Base-by-base conservation (phyloP, 2,888 invertebrate genomes). In the Muscina levida region DNA sequence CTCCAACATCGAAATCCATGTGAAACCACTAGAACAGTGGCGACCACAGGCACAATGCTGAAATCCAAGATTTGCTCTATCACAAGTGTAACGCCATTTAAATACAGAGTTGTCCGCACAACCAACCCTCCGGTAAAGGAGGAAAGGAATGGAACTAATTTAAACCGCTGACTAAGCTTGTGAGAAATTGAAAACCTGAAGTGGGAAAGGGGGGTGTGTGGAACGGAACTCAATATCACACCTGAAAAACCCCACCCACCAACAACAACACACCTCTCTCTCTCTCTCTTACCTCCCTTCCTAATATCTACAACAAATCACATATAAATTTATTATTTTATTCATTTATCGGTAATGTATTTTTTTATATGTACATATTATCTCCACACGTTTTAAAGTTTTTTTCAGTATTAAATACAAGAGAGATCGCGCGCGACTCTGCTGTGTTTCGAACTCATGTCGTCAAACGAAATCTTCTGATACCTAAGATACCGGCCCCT, bases 11-110 rank as follows among this genome's bases (percentile, higher is more conserved):
- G 79, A 79, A 82, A 79, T 82, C 78, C 85, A 83, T 82, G 85
- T 83, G 83, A 85, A 79, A 70, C 51, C 86, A 85, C 88, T 88
- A 88, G 88, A 88, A 88, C 88, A 88, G 88, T 86, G 83, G 46
- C 68, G 62, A 79, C 79, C 85, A 77, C 42, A 59, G 70, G 48
- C 66, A 24, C 53, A 48, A 53, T 56, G 44, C 56, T 22, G 46
- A 31, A 39, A 53, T 65, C 73, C 46, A 39, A 70, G 39, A 78
- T 83, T 87, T 88, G 26, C 75, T 88, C 84, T 88, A 87, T 85
- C 88, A 88, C 88, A 88, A 88, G 86, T 88, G 88, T 88, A 88
- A 88, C 88, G 89, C 88, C 83, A 84, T 87, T 77, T 82, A 85
- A 85, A 85, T 85, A 72, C 81, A 26, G 24, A 42, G 65, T 62